These are phyloP conservation scores for Gryon sp. DNA, from an alignment of 1,140 invertebrate species.

Conservation along the genomic window DNA sequence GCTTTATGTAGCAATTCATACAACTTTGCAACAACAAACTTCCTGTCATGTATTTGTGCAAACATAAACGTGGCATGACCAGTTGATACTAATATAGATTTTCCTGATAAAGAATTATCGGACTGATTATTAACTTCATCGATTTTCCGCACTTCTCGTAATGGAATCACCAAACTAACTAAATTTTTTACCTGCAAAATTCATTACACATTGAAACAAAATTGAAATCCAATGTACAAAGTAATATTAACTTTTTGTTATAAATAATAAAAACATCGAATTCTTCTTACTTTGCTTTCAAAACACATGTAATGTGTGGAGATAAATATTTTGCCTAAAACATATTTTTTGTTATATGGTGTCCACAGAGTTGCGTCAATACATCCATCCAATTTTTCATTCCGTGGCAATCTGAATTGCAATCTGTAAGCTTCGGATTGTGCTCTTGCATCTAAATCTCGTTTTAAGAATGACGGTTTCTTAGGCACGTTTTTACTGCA, in stretches of 20 bases:
- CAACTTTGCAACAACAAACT: slow-evolving; percentile 94
- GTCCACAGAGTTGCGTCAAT: slow-evolving; percentile 95
- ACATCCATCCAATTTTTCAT: slow-evolving; percentile 95
- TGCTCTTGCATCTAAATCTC: slow-evolving; percentile 96
- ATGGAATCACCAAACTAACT: slow-evolving; percentile 93
- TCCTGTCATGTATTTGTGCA: slow-evolving; percentile 91
- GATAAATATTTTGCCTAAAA: slow-evolving; percentile 93
- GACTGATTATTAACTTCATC: slow-evolving; percentile 86
- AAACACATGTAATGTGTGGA: slow-evolving; percentile 98
- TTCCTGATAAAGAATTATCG: slow-evolving; percentile 82
- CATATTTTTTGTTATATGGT: slow-evolving; percentile 95
- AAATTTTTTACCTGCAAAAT: slow-evolving; percentile 86
- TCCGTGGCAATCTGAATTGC: slow-evolving; percentile 90
- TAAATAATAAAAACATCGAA: slow-evolving; percentile 7
- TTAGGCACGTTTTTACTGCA: slow-evolving; percentile 90
- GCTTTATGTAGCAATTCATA: slow-evolving; percentile 88
- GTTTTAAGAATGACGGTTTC: slow-evolving; percentile 92
- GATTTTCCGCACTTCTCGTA: slow-evolving; percentile 87
- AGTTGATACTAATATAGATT: slow-evolving; percentile 92
- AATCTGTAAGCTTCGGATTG: slow-evolving; percentile 92
- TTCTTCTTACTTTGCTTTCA: slow-evolving; percentile 92
- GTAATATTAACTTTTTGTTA: background rate
- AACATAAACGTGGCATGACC: slow-evolving; percentile 92
- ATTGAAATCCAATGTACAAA: too few relatives aligned
- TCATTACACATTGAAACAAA: slow-evolving; percentile 51